These are phyloP conservation scores for Leptodactylus fuscus DNA, from an alignment of 2,113 vertebrate genomes.

Conservation along the genomic window DNA sequence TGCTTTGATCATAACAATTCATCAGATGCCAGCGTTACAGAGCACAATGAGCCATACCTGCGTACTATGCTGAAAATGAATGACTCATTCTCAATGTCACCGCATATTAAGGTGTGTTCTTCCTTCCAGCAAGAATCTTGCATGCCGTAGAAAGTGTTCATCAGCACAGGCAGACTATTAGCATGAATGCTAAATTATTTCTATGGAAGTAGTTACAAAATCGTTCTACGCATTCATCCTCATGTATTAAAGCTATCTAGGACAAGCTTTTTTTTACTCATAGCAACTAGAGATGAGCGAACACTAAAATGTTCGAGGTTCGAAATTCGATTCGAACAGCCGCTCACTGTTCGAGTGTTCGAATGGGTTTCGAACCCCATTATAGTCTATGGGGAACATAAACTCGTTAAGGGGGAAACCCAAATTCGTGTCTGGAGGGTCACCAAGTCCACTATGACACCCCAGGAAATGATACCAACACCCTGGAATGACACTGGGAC, in stretches of 20 bases:
- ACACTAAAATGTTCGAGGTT: no score
- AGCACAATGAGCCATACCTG: background rate
- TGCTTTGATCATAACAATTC: background rate
- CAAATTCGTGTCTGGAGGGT: no score
- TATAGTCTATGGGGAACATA: no score
- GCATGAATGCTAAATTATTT: background rate
- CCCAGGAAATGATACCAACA: no score
- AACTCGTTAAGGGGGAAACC: no score
- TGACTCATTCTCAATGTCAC: background rate
- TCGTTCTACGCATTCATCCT: background rate
- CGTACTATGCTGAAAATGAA: background rate
- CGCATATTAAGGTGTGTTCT: conserved; percentile 22
- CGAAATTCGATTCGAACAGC: no score
- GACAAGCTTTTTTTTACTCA: background rate
- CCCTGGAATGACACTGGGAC: no score
- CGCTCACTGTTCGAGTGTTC: no score
- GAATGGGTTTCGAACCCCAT: no score
- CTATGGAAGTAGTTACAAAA: background rate
- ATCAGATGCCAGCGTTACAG: background rate
- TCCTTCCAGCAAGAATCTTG: background rate
- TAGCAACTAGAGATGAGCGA: no score
- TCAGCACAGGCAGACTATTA: background rate
- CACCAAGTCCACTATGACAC: no score
- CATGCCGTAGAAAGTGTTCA: background rate
- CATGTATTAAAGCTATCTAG: background rate